Conservation (phyloP, 2,797 vertebrate species). For the Loriculus beryllinus region DNA sequence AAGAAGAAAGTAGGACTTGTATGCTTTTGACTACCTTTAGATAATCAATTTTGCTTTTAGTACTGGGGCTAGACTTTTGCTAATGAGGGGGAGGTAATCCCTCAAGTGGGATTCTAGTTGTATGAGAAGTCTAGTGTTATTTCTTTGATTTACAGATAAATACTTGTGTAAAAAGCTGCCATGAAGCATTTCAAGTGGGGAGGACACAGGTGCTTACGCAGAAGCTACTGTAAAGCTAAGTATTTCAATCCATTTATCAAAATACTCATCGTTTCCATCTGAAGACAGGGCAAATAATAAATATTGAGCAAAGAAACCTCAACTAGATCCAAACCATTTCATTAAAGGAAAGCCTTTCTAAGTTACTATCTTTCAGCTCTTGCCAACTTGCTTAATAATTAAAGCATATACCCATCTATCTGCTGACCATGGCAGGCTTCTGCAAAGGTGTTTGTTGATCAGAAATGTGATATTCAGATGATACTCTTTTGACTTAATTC, state of each 20-base stretch:
- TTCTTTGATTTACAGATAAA: neutral
- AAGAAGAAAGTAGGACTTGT: neutral
- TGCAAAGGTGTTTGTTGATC: slow-evolving; percentile 38
- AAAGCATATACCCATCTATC: neutral
- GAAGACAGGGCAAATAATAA: slow-evolving; percentile 8
- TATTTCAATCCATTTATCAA: neutral
- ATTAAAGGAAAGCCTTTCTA: neutral
- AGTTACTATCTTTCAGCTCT: neutral
- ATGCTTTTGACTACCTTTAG: neutral
- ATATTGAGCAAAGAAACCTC: neutral
- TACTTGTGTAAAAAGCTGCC: neutral
- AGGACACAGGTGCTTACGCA: neutral
- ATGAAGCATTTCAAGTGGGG: neutral
- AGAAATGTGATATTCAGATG: neutral
- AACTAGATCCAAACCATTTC: neutral
- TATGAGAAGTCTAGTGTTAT: neutral
- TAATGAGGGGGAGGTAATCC: neutral
- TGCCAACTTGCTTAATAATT: slow-evolving; percentile 53
- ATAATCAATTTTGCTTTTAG: neutral
- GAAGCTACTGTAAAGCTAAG: neutral
- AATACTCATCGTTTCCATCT: neutral
- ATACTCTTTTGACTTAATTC: neutral
- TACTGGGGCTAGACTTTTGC: neutral
- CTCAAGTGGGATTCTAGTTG: neutral
- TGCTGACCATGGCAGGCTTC: neutral